Base-by-base conservation (phyloP, 2,113 vertebrate species). In the Notiomystis cincta region DNA sequence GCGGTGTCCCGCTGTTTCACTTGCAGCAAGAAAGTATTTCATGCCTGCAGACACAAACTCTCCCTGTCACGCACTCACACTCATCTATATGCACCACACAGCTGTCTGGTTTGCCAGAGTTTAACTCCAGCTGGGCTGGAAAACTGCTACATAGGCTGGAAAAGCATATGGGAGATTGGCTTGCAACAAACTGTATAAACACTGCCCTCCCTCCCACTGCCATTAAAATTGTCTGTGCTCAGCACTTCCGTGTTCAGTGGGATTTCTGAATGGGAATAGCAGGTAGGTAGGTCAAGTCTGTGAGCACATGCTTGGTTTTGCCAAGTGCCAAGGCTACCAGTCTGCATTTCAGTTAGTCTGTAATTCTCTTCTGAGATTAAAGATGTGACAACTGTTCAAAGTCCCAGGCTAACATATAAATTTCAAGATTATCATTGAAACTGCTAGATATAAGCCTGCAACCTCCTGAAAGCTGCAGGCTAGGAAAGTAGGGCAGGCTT, bases 61-160 rank as follows among this genome's bases (percentile, higher is more conserved):
- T 77, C 15, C 44, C 38, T 73, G 37, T 81, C 76, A 84, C 1
- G 0, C 42, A 24, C 71, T 82, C 66, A 18, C 15, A 4, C 40
- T 72, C 57, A 28, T 65, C n/a, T 24, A 0, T 19, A 4, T 53
- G 72, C 1, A 0, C 75, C 79, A 47, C 60, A 25, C 51, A 81
- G 21, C 64, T 60, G 62, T 21, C 37, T 40, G n/a, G 20, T 75
- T 64, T 90, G 71, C 82, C 31, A 48, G 45, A 58, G n/a, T 73
- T 95, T 47, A 66, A 35, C 76, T 97, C 82, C 60, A 83, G 35
- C 79, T 71, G 82, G 67, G 79, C 64, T 93, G 82, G 71, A 87
- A 93, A 95, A 89, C 51, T 65, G 61, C 78, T 77, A 9, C 45
- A 6, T 45, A 66, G 78, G n/a, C 79, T 90, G 82, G 69, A 85